Evolutionary conservation across 2,888 invertebrate species (phyloP).

Genomic region (Ophioninae sp.): DNA sequence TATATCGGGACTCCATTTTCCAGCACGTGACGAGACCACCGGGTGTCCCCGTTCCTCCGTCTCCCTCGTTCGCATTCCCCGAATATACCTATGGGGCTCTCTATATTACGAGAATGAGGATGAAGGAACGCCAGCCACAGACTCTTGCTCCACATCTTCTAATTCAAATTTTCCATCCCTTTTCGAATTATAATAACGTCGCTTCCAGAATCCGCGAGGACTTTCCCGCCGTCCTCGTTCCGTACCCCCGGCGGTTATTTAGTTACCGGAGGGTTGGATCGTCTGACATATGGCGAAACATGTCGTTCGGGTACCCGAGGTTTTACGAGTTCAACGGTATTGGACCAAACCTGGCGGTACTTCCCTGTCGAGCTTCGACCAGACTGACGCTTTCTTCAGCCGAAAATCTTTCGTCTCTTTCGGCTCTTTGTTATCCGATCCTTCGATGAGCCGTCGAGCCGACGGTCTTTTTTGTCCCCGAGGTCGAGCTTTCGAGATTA

Average conservation of each 20-base stretch:
- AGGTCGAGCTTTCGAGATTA: not conserved
- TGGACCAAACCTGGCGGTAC: not conserved
- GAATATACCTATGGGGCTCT: conserved; percentile 34
- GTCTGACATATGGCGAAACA: conserved; percentile 58
- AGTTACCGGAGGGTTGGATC: conserved; percentile 49
- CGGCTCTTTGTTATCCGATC: not conserved
- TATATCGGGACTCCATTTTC: conserved; percentile 57
- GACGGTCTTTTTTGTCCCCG: not conserved
- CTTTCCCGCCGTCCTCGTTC: conserved; percentile 56
- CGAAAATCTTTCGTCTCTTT: not conserved
- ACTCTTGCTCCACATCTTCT: conserved; percentile 60
- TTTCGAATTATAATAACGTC: conserved; percentile 67
- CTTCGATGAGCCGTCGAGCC: not conserved
- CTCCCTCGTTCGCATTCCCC: conserved; percentile 55
- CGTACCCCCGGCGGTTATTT: conserved; percentile 52
- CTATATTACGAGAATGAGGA: conserved; percentile 44
- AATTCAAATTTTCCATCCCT: conserved; percentile 68
- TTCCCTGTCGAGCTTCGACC: not conserved
- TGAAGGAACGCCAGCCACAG: conserved; percentile 58
- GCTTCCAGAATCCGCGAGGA: conserved; percentile 55
- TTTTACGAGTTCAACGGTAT: conserved; percentile 15
- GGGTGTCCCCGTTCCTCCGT: conserved; percentile 56
- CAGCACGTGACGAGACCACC: conserved; percentile 62
- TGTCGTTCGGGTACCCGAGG: conserved; percentile 23
- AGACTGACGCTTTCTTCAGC: not conserved